phyloP scores from a whole-genome alignment of 2,888 invertebrate genomes.

The Chironomus tentans region DNA sequence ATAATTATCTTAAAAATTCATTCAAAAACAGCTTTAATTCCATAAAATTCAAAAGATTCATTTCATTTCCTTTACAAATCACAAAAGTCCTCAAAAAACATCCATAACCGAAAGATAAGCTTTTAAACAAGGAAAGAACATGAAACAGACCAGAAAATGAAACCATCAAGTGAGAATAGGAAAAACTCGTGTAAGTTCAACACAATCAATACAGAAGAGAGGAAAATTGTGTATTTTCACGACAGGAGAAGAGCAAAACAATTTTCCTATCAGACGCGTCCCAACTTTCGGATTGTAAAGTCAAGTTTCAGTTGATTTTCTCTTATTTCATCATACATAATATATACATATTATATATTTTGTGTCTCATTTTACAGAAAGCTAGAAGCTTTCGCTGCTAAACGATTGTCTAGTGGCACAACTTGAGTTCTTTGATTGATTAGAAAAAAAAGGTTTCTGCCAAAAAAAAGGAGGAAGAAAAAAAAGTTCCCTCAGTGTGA shows the following conservation, averaged over 20 bases:
- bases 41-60: too few species aligned
- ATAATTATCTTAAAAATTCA: too few species aligned
- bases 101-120: too few species aligned
- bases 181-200: neutral
- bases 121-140: too few species aligned
- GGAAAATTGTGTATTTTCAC: neutral
- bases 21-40: too few species aligned
- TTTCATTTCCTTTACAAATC: too few species aligned
- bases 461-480: neutral
- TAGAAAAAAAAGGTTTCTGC: neutral
- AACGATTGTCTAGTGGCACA: neutral
- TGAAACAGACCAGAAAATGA: neutral
- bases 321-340: neutral
- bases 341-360: neutral
- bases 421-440: neutral
- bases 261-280: slow-evolving; percentile 10
- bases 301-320: neutral
- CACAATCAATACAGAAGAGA: neutral
- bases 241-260: neutral
- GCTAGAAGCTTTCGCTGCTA: too few species aligned
- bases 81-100: too few species aligned
- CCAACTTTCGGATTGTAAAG: slow-evolving; percentile 9
- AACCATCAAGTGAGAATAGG: neutral
- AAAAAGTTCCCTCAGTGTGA: neutral
- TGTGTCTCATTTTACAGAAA: neutral